A percentile compares a stretch with the other conserved stretches of the same genome.
Conservation (phyloP, 1,140 invertebrate genomes). For the Steinernema feltiae region DNA sequence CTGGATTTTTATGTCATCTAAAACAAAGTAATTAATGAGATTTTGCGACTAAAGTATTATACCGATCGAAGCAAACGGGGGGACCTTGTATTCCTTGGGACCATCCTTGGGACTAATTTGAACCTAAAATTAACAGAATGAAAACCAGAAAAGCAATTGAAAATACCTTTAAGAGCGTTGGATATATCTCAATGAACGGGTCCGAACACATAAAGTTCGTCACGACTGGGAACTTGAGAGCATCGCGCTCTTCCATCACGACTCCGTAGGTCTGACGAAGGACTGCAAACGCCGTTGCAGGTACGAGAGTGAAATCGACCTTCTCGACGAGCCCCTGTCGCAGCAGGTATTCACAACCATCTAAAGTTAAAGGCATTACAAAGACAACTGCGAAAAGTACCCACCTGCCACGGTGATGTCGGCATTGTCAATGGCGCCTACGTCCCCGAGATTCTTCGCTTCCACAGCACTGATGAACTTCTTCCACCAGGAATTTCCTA, state of each 20-base stretch:
- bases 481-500: constrained; percentile 28
- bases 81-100: constrained; percentile 15
- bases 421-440: constrained; percentile 21
- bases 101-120: constrained; percentile 23
- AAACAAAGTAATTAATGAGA: background rate
- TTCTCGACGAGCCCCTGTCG: constrained; percentile 39
- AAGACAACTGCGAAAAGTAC: background rate
- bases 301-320: constrained; percentile 38
- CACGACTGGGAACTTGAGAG: constrained; percentile 40
- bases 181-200: constrained; percentile 43
- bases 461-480: constrained; percentile 7
- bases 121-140: constrained; percentile 16
- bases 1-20: background rate
- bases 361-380: background rate
- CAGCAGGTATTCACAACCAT: constrained; percentile 20
- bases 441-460: constrained; percentile 25
- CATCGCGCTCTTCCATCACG: constrained; percentile 39
- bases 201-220: constrained; percentile 32
- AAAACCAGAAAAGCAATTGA: background rate
- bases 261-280: constrained; percentile 37
- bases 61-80: background rate
- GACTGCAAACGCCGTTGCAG: constrained; percentile 33
- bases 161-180: constrained; percentile 38
- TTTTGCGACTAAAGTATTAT: background rate
- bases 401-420: constrained; percentile 19